Conservation (phyloP, 2,113 vertebrate genomes). For the Burhinus bistriatus region DNA sequence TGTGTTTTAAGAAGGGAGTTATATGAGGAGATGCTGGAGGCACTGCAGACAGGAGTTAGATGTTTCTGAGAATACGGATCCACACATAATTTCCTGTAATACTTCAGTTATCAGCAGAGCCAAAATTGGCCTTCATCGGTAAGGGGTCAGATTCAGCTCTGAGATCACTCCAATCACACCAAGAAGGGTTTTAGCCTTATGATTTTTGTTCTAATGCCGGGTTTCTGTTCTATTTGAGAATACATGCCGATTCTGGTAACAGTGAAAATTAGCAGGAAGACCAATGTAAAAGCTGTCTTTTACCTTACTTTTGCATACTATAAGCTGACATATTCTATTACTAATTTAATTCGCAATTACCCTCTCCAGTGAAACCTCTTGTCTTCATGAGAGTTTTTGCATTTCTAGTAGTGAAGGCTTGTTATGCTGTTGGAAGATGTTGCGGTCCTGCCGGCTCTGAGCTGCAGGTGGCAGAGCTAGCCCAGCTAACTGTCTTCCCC, state of each 20-base stretch:
- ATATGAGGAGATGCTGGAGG: neutral
- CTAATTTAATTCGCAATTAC: neutral
- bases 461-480: slow-evolving; percentile 75
- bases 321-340: neutral
- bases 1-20: neutral
- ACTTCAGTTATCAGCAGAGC: neutral
- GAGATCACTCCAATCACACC: neutral
- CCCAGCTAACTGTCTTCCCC: slow-evolving; percentile 27
- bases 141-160: neutral
- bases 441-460: neutral
- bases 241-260: neutral
- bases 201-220: neutral
- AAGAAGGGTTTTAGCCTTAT: neutral
- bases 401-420: rapidly evolving
- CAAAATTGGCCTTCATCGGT: neutral
- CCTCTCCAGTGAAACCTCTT: neutral
- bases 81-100: neutral
- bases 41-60: neutral
- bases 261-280: neutral
- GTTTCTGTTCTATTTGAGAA: neutral
- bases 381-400: neutral
- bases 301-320: neutral
- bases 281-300: neutral
- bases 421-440: rapidly evolving
- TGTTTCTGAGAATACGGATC: neutral